Conservation (phyloP, 2,888 invertebrate genomes). For the Hipparchia sbordonii region DNA sequence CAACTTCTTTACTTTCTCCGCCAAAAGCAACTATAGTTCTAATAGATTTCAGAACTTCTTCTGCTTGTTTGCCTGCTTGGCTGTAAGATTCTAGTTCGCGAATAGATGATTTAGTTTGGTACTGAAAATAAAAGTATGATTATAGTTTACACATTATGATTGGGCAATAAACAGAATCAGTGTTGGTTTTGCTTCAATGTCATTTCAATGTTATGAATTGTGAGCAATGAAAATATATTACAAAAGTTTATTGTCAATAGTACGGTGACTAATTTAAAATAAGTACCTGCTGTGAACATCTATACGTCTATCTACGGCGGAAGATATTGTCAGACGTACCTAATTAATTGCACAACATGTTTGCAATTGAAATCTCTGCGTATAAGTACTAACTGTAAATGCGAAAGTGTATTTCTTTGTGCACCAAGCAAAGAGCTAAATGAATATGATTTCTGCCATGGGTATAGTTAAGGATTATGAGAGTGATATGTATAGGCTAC, state of each 20-base stretch:
- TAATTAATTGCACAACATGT: too few species aligned
- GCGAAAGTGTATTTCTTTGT: too few species aligned
- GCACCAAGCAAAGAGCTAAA: too few species aligned
- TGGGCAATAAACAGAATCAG: neutral
- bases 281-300: neutral
- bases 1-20: constrained; percentile 88
- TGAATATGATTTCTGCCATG: too few species aligned
- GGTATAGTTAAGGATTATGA: too few species aligned
- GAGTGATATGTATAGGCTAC: too few species aligned
- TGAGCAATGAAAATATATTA: neutral
- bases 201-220: constrained; percentile 16
- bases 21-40: constrained; percentile 90
- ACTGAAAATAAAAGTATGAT: constrained; percentile 49
- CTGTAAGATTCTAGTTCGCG: constrained; percentile 89
- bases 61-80: constrained; percentile 90
- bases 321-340: too few species aligned
- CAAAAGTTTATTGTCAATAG: neutral
- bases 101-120: constrained; percentile 85
- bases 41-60: constrained; percentile 89
- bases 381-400: too few species aligned
- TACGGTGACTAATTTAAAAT: too few species aligned
- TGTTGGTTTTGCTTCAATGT: constrained; percentile 8
- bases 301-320: too few species aligned
- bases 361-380: too few species aligned
- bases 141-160: neutral